A percentile compares a stretch with the other conserved stretches of the same genome.
Conservation (phyloP, 2,113 vertebrate species). For the Amphiprion ocellaris region DNA sequence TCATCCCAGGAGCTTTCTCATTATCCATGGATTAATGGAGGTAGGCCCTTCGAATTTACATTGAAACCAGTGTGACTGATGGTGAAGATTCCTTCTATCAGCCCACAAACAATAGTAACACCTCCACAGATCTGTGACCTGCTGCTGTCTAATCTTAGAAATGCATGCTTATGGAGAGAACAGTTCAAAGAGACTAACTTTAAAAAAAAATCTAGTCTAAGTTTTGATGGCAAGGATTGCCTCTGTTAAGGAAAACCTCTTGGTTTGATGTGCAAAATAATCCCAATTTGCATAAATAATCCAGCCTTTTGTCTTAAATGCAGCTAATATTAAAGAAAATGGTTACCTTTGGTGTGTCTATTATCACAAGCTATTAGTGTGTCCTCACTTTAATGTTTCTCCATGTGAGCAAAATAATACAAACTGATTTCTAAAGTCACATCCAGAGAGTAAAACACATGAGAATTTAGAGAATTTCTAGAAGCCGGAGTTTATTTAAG, state of each 20-base stretch:
- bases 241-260: background rate
- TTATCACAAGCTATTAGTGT: too few relatives aligned
- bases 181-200: background rate
- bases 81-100: constrained; percentile 26
- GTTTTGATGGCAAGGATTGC: background rate
- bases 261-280: constrained; percentile 16
- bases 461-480: constrained; percentile 13
- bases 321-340: background rate
- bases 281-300: background rate
- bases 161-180: background rate
- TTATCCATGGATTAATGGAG: constrained; percentile 78
- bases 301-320: background rate
- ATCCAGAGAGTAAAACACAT: background rate
- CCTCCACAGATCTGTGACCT: constrained; percentile 26
- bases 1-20: constrained; percentile 67
- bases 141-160: background rate
- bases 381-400: too few relatives aligned
- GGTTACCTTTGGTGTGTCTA: background rate
- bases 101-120: constrained; percentile 13
- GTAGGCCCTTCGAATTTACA: constrained; percentile 77
- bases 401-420: background rate
- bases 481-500: constrained; percentile 80
- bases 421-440: background rate
- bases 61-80: constrained; percentile 61
- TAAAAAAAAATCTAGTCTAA: background rate